Conservation (phyloP, 1,140 invertebrate genomes). For the Panulirus ornatus region DNA sequence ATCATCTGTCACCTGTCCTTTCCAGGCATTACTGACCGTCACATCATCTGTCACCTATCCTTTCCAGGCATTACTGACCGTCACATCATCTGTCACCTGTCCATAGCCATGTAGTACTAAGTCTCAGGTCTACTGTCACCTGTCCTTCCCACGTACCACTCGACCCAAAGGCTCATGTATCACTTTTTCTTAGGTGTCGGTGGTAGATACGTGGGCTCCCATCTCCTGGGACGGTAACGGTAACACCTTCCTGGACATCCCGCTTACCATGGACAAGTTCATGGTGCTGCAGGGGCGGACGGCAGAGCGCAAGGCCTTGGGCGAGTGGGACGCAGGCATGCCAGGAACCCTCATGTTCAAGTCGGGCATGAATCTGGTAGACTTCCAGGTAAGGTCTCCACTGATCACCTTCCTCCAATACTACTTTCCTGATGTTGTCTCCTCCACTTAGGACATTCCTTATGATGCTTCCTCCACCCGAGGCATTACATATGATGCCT, state of each 20-base stretch:
- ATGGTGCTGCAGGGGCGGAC: constrained; percentile 79
- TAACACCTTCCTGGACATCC: constrained; percentile 86
- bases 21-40: too few relatives aligned
- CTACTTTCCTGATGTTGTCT: not conserved
- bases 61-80: too few relatives aligned
- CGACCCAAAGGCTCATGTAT: not conserved
- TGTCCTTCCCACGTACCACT: too few relatives aligned
- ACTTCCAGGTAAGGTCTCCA: constrained; percentile 77
- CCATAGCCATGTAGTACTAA: too few relatives aligned
- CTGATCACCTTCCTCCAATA: not conserved
- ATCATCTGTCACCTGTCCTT: too few relatives aligned
- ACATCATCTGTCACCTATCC: too few relatives aligned
- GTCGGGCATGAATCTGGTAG: constrained; percentile 83
- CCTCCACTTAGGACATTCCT: not conserved
- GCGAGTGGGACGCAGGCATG: constrained; percentile 85
- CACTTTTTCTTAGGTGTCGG: not conserved
- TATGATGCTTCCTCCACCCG: too few relatives aligned
- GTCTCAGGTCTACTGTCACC: too few relatives aligned
- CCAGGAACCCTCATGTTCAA: constrained; percentile 82
- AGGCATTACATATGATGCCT: too few relatives aligned
- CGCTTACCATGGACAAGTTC: constrained; percentile 84
- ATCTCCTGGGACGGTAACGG: constrained; percentile 83
- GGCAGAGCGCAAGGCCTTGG: constrained; percentile 82
- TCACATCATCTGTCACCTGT: too few relatives aligned
- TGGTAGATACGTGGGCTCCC: constrained; percentile 80